Evolutionary conservation across 2,113 vertebrate genomes (phyloP).

Genomic region (Taurulus bubalis): DNA sequence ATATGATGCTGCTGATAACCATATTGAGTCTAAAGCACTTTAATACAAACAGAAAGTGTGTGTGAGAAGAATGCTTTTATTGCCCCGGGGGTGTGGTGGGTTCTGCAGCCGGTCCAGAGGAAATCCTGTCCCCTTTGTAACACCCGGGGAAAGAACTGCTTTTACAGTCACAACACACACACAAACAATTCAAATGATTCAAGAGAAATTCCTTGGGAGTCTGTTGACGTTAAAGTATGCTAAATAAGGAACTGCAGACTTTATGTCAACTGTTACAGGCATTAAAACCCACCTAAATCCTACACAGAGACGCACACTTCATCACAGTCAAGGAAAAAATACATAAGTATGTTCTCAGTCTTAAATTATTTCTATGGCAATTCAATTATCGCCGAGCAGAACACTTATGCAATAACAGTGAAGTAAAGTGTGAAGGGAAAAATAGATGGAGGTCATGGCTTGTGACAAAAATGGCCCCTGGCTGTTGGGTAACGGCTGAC

Average conservation of each 20-base stretch:
- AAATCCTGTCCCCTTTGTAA: conserved; percentile 75
- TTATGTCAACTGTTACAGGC: background rate
- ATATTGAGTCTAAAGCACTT: background rate
- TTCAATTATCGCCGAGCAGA: conserved; percentile 3
- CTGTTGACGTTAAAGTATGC: conserved; percentile 5
- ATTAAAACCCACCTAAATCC: background rate
- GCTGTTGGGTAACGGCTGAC: conserved; percentile 9
- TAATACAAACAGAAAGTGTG: conserved; percentile 20
- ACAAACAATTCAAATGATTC: conserved; percentile 45
- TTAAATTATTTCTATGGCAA: conserved; percentile 4
- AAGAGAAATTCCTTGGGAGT: conserved; percentile 9
- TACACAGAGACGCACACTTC: background rate
- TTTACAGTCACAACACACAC: conserved; percentile 46
- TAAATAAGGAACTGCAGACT: background rate
- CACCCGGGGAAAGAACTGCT: conserved; percentile 40
- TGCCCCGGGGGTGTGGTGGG: conserved; percentile 28
- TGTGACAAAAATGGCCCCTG: conserved; percentile 39
- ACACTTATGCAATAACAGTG: conserved; percentile 26
- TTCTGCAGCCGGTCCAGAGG: conserved; percentile 58
- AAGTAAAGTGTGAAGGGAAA: conserved; percentile 9
- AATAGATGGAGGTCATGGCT: conserved; percentile 32
- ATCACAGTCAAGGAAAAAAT: background rate
- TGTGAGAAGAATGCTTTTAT: conserved; percentile 4
- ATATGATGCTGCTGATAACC: background rate
- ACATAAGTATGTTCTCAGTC: background rate